Conservation (phyloP, 2,888 invertebrate genomes). For the Lithophane leautieri region DNA sequence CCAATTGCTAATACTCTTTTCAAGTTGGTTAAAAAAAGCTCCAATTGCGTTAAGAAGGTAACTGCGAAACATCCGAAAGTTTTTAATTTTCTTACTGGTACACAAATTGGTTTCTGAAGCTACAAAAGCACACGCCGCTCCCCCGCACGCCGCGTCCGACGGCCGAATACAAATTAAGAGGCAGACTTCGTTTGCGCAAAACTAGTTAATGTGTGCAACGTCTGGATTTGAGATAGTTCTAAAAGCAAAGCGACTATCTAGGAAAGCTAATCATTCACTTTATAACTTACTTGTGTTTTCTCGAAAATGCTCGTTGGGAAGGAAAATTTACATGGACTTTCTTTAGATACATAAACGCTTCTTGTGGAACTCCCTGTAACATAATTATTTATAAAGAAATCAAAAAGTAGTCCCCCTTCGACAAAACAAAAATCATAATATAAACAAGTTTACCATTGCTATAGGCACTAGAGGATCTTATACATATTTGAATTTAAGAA, state of each 20-base stretch:
- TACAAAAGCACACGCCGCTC: conserved; percentile 84
- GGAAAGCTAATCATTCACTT: conserved; percentile 71
- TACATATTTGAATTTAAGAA: conserved; percentile 63
- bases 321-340: neutral
- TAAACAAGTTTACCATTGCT: conserved; percentile 4
- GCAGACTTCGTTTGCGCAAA: conserved; percentile 80
- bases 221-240: conserved; percentile 81
- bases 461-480: conserved; percentile 32
- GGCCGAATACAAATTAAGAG: conserved; percentile 88
- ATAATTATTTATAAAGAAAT: neutral
- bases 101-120: conserved; percentile 88
- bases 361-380: neutral
- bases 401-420: neutral
- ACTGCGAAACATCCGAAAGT: conserved; percentile 80
- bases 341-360: neutral
- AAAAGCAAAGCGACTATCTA: conserved; percentile 71
- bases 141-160: conserved; percentile 78
- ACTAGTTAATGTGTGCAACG: conserved; percentile 85
- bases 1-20: conserved; percentile 55
- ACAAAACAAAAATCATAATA: neutral
- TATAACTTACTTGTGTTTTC: conserved; percentile 58
- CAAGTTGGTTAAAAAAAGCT: conserved; percentile 70
- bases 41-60: conserved; percentile 77
- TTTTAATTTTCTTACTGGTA: conserved; percentile 87
- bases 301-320: conserved; percentile 22